Evolutionary conservation across 2,888 invertebrate genomes (phyloP), one percentile per base, ranked within the genome.

Genomic region (Acrobasis suavella): DNA sequence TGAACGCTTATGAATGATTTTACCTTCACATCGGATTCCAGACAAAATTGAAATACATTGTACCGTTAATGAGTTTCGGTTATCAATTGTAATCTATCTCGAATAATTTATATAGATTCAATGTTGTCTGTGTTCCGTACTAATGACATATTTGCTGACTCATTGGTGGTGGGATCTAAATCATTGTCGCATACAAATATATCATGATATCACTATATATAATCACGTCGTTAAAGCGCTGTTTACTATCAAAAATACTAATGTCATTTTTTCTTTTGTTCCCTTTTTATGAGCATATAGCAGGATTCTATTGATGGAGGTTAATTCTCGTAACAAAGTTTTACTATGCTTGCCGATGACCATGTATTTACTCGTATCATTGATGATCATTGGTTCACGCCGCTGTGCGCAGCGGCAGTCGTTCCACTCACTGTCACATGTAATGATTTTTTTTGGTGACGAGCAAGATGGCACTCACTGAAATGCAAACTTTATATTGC

Each of bases 391-490:
- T 83, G 80, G 78, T 72, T 78, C 80, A 83, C 81, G 76, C 76
- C 83, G 83, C 82, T 77, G 70, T 75, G 64, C 67, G 66, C 69
- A 74, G 81, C 83, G 85, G 75, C 79, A 80, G 80, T 80, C 78
- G 80, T 80, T 83, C 93, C 94, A 94, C 94, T 94, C 94, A 94
- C 94, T 93, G 93, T 94, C 94, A 94, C 94, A 94, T 94, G 94
- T 94, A 94, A 94, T 94, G 94, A 94, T 94, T 94, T 84, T 69
- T 86, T 83, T 75, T 73, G 56, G 75, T 80, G 83, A 78, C 81
- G 86, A 78, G 81, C 83, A 87, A 85, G 91, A 92, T 92, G 91
- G 88, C 93, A 93, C 92, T 93, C 93, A 93, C 93, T 93, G 93
- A 92, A 91, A 90, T 93, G 93, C 93, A 92, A 87, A 86, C 78